A percentile compares a stretch with the other conserved stretches of the same genome.
Evolutionary conservation across 2,888 invertebrate species (phyloP).

Genomic region (Drosophila histrio): DNA sequence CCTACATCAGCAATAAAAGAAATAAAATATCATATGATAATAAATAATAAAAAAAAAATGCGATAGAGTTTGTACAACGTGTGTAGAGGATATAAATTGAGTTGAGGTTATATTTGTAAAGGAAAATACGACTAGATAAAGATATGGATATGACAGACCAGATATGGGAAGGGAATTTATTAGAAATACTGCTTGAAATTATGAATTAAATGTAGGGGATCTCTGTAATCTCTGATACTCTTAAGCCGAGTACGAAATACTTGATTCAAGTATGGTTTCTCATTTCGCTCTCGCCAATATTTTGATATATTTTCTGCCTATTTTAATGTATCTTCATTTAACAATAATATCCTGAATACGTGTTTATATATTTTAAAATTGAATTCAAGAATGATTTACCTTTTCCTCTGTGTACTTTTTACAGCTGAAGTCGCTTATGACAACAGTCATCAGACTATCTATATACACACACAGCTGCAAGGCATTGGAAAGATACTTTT

Average conservation of each 20-base stretch:
- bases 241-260: too few species aligned
- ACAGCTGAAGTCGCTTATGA: background rate
- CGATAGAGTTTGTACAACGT: background rate
- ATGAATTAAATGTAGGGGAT: too few species aligned
- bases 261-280: too few species aligned
- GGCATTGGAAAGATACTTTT: conserved; percentile 44
- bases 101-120: conserved; percentile 28
- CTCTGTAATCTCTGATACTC: too few species aligned
- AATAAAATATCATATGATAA: conserved; percentile 45
- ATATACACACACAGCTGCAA: conserved; percentile 22
- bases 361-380: too few species aligned
- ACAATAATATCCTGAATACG: too few species aligned
- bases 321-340: too few species aligned
- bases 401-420: too few species aligned
- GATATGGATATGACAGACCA: background rate
- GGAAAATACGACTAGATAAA: conserved; percentile 22
- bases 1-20: conserved; percentile 15
- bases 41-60: conserved; percentile 24
- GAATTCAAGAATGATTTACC: too few species aligned
- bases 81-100: conserved; percentile 19
- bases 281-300: too few species aligned
- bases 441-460: conserved; percentile 13
- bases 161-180: background rate
- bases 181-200: background rate
- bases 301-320: too few species aligned